Percentiles rank a stretch among this genome's conserved stretches.
Conservation (phyloP, 1,140 invertebrate genomes). For the Onthophagus taurus region DNA sequence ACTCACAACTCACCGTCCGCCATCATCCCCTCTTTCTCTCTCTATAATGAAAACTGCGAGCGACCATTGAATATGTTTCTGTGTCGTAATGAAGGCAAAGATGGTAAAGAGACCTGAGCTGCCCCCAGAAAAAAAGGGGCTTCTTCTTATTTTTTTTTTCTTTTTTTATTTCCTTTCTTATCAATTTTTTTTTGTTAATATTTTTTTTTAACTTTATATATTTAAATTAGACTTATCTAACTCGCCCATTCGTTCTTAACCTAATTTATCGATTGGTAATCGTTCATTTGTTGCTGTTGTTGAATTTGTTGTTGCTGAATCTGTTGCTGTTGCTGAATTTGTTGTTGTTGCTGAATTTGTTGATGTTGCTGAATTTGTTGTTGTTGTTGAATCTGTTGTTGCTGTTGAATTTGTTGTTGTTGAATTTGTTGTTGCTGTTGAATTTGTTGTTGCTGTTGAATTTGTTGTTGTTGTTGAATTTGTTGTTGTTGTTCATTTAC, state of each 20-base stretch:
- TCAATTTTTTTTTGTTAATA: neutral
- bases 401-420: conserved; percentile 1
- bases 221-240: too few relatives aligned
- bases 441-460: neutral
- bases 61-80: too few relatives aligned
- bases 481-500: neutral
- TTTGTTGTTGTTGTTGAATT: too few relatives aligned
- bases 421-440: neutral
- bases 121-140: neutral
- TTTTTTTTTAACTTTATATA: conserved; percentile 2
- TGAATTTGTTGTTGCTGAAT: neutral
- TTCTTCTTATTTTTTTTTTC: conserved; percentile 2
- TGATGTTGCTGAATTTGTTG: conserved; percentile 8
- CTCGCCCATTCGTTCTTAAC: too few relatives aligned
- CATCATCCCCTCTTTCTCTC: too few relatives aligned
- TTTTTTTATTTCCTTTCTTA: conserved; percentile 7
- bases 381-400: conserved; percentile 17
- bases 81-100: conserved; percentile 17
- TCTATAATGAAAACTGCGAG: too few relatives aligned
- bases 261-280: too few relatives aligned
- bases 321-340: conserved; percentile 3
- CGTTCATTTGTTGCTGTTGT: too few relatives aligned
- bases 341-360: conserved; percentile 3
- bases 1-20: too few relatives aligned
- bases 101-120: conserved; percentile 16